Evolutionary conservation across 2,888 invertebrate species (phyloP).

Genomic region (Hetaerina titia): DNA sequence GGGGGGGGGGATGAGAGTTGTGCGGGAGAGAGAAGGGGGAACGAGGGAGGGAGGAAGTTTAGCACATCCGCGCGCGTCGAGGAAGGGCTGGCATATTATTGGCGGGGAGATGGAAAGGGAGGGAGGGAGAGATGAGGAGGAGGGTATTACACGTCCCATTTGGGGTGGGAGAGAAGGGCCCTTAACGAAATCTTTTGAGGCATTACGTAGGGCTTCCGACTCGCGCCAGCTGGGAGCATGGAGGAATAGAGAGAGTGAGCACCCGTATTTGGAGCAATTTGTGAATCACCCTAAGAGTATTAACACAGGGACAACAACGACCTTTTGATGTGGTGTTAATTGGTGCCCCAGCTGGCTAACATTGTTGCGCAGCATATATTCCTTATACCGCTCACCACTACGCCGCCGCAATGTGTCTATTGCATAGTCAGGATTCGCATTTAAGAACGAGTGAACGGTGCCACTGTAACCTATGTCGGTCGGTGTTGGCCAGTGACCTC

Average conservation of each 20-base stretch:
- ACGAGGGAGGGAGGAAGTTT: neutral
- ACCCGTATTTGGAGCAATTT: conserved; percentile 24
- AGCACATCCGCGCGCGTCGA: neutral
- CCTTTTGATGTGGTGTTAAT: neutral
- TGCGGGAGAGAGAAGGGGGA: neutral
- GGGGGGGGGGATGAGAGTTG: no score
- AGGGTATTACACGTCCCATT: neutral
- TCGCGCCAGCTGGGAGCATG: neutral
- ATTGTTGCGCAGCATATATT: neutral
- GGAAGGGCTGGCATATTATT: neutral
- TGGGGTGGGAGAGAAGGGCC: neutral
- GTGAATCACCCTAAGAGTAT: conserved; percentile 1
- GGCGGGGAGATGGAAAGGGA: neutral
- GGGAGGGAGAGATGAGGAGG: neutral
- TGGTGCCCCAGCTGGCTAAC: neutral
- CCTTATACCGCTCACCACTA: neutral
- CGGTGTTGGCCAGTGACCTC: no score
- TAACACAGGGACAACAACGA: neutral
- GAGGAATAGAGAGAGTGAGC: neutral
- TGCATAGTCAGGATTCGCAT: neutral
- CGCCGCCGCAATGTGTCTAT: neutral
- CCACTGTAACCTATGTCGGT: no score
- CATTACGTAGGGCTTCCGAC: neutral
- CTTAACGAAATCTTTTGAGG: conserved; percentile 18
- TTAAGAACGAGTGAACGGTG: neutral